Evolutionary conservation across 23 tunicate species (phyloP), one percentile per base, ranked within the genome.

Genomic region (Aplidium turbinatum): DNA sequence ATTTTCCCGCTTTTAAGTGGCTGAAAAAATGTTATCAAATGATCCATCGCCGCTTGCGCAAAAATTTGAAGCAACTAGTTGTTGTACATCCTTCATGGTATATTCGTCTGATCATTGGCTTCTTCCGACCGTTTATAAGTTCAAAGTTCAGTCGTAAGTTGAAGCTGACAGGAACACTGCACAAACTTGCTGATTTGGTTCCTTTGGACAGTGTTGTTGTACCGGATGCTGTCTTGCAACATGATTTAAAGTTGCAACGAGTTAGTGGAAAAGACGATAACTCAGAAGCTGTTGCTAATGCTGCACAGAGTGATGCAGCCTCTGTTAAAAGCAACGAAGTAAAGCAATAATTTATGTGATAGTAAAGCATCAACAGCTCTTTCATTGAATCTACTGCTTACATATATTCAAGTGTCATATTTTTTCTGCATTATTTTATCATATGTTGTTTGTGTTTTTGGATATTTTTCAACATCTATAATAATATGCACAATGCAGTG

Each of bases 61-160:
- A 91, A 69, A 91, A 82, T 50, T 78, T 91, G 23, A 84, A 91
- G 39, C 75, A 78, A 34, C 48, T 91, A 21, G 63, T 79, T 29
- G 56, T 91, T 11, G 97, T 91, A 30, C 97, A 91, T 48, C 97
- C 97, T 9, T 70, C 91, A 11, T 91, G 86, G 91, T 81, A 91
- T 27, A 79, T 84, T 33, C 82, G 91, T 18, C 45, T 82, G 18
- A 61, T 91, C 6, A 70, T 91, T 19, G 83, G 79, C 3, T 84
- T 91, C 55, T 79, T 91, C 73, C 53, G 78, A 42, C 97, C 97
- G 1, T 91, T 91, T 38, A 79, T 91, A 4, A 84, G 91, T 38
- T 79, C 97, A 34, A 91, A 91, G 47, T 91, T 91, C 69, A 72
- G 82, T 52, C 66, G 64, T 45, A 91, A 91, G 40, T 30, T 91